phyloP scores from a whole-genome alignment of 2,888 invertebrate genomes.

The Drosophila fulvimacula region DNA sequence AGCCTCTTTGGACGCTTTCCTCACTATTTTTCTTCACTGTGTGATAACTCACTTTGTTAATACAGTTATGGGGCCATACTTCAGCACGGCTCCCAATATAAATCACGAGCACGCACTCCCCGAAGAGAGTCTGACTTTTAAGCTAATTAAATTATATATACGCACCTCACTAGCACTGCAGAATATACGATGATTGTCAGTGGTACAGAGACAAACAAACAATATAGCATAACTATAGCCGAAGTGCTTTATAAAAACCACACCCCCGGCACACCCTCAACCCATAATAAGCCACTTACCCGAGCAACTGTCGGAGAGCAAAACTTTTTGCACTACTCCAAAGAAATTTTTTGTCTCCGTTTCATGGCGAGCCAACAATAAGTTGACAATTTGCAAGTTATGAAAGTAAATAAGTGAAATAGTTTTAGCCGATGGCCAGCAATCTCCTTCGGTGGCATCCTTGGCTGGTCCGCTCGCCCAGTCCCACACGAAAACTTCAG shows the following conservation, averaged over 20 bases:
- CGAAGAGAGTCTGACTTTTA: constrained; percentile 56
- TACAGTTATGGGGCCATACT: constrained; percentile 25
- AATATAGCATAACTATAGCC: constrained; percentile 19
- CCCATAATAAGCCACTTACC: constrained; percentile 69
- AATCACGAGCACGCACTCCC: constrained; percentile 60
- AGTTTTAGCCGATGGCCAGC: constrained; percentile 62
- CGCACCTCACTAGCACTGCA: constrained; percentile 43
- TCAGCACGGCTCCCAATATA: constrained; percentile 55
- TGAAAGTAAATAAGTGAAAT: constrained; percentile 81
- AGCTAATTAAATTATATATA: constrained; percentile 79
- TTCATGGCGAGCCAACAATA: constrained; percentile 67
- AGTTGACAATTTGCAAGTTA: constrained; percentile 81
- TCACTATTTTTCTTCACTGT: background rate
- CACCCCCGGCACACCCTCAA: constrained; percentile 23
- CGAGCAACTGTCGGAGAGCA: constrained; percentile 42
- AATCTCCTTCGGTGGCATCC: constrained; percentile 34
- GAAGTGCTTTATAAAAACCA: constrained; percentile 26
- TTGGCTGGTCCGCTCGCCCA: constrained; percentile 1
- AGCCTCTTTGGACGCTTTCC: background rate
- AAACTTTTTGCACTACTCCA: constrained; percentile 53
- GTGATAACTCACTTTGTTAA: constrained; percentile 50
- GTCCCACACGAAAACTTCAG: constrained; percentile 47
- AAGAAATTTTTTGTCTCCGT: constrained; percentile 41
- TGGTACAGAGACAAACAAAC: background rate
- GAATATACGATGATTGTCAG: constrained; percentile 23